phyloP scores from a whole-genome alignment of 2,888 invertebrate species.

The Mayetiola destructor region DNA sequence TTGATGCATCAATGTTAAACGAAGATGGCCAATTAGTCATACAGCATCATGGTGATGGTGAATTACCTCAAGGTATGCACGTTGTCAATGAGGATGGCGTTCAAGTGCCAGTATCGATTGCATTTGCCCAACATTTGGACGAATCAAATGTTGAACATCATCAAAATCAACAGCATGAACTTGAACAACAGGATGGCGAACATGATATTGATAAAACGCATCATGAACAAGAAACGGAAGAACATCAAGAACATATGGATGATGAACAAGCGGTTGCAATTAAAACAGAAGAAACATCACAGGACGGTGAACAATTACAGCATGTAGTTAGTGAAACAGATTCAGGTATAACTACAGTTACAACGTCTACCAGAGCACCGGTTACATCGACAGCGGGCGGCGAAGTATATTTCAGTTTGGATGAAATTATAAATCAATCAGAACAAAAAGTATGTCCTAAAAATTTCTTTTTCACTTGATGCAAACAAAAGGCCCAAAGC shows the following conservation, averaged over 20 bases:
- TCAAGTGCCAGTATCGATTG: constrained; percentile 35
- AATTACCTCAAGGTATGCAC: constrained; percentile 30
- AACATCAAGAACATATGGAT: constrained; percentile 16
- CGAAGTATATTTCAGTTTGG: constrained; percentile 28
- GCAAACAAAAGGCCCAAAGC: background rate
- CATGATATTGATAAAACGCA: background rate
- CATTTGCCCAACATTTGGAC: constrained; percentile 26
- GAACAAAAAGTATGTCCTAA: background rate
- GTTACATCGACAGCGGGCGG: constrained; percentile 11
- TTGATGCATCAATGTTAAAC: constrained; percentile 34
- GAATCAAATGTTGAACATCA: constrained; percentile 25
- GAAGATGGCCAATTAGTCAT: constrained; percentile 35
- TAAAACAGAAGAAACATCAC: constrained; percentile 11
- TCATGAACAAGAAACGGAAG: constrained; percentile 20
- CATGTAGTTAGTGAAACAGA: background rate
- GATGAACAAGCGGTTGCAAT: background rate
- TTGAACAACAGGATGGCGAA: background rate
- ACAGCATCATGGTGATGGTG: constrained; percentile 23
- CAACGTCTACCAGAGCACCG: constrained; percentile 21
- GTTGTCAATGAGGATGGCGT: constrained; percentile 35
- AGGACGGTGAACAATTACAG: constrained; percentile 1
- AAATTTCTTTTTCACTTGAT: background rate
- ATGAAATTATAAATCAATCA: constrained; percentile 17
- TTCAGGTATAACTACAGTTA: constrained; percentile 21
- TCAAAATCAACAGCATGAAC: constrained; percentile 24